Conservation (phyloP, 2,888 invertebrate genomes). For the Drosophila putrida region DNA sequence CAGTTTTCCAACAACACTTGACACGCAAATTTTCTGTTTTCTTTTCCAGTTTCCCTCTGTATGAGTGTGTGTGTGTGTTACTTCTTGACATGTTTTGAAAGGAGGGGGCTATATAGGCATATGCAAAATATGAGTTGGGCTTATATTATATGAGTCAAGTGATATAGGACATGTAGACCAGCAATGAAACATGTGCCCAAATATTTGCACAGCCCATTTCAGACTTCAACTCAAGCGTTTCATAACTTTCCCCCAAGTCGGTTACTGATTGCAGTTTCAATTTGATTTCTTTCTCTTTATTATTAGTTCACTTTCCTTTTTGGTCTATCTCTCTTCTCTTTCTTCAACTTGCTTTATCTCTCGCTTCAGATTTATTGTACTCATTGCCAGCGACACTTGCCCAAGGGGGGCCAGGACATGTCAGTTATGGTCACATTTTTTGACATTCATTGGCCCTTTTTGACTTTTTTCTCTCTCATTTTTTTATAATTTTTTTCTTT, state of each 20-base stretch:
- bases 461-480: not conserved
- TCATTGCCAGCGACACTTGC: constrained; percentile 52
- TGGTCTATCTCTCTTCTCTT: too few relatives aligned
- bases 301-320: constrained; percentile 12
- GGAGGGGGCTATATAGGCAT: constrained; percentile 16
- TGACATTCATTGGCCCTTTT: constrained; percentile 75
- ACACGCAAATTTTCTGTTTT: constrained; percentile 64
- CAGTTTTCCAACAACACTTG: constrained; percentile 70
- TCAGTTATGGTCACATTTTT: constrained; percentile 76
- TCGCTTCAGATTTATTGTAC: constrained; percentile 62
- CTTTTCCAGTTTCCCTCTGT: constrained; percentile 22
- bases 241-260: constrained; percentile 52
- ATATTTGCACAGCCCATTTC: constrained; percentile 60
- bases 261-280: constrained; percentile 25
- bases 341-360: constrained; percentile 21
- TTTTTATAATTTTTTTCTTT: constrained; percentile 14
- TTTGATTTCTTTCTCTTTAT: constrained; percentile 23
- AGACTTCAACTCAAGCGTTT: constrained; percentile 42
- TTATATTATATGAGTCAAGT: constrained; percentile 9
- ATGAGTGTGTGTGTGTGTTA: constrained; percentile 15
- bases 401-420: constrained; percentile 30
- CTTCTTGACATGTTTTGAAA: constrained; percentile 48
- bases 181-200: constrained; percentile 45
- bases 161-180: constrained; percentile 12
- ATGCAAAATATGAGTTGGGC: constrained; percentile 53